phyloP scores from a whole-genome alignment of 2,113 vertebrate genomes.

The Neolamprologus devosi region DNA sequence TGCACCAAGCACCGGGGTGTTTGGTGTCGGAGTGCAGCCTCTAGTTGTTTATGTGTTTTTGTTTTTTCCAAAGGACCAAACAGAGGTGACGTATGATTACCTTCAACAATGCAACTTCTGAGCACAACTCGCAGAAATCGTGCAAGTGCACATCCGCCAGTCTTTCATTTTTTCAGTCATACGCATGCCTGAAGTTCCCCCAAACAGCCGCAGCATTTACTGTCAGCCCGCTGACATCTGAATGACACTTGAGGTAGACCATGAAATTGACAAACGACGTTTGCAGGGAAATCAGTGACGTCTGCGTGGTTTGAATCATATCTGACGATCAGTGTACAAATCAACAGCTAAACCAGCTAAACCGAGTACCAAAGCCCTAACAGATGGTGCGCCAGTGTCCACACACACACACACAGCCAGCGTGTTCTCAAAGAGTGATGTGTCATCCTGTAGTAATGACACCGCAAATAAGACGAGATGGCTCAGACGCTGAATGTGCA shows the following conservation, averaged over 20 bases:
- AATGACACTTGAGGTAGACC: neutral
- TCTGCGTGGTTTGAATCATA: slow-evolving; percentile 33
- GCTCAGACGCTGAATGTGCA: neutral
- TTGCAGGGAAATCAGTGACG: slow-evolving; percentile 21
- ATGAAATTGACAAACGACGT: neutral
- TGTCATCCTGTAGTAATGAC: slow-evolving; percentile 2
- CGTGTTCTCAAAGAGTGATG: neutral
- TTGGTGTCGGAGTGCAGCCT: neutral
- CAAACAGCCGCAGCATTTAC: neutral
- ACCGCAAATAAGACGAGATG: slow-evolving; percentile 1
- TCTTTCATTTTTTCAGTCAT: neutral
- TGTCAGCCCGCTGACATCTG: neutral
- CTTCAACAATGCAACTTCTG: neutral
- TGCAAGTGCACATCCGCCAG: neutral
- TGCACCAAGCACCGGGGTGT: neutral
- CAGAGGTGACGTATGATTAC: neutral
- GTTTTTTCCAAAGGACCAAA: rapidly evolving
- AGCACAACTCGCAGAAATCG: neutral
- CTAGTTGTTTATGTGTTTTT: neutral
- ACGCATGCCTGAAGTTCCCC: neutral
- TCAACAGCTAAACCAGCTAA: slow-evolving; percentile 2
- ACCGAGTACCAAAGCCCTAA: slow-evolving; percentile 5
- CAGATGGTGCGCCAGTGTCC: slow-evolving; percentile 8
- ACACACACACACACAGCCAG: neutral
- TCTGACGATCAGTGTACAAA: slow-evolving; percentile 10